These are phyloP conservation scores for Gerris lacustris DNA, from an alignment of 2,888 invertebrate genomes.

Conservation along the genomic window DNA sequence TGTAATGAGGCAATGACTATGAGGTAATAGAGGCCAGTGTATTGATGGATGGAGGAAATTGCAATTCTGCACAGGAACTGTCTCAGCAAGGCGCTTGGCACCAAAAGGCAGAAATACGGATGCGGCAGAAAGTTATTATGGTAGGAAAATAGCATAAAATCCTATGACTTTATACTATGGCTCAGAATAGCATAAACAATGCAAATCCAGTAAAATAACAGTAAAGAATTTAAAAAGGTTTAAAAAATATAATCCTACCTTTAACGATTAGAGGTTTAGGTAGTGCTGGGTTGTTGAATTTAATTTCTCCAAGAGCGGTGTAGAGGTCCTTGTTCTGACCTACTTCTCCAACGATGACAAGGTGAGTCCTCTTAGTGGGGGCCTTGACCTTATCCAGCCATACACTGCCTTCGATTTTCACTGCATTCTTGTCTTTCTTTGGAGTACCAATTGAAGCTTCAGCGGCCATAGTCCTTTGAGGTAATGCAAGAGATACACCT, in stretches of 20 bases:
- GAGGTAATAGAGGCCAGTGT: too few relatives aligned
- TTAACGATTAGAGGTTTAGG: constrained; percentile 16
- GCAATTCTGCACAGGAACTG: too few relatives aligned
- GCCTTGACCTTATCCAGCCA: constrained; percentile 59
- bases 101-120: too few relatives aligned
- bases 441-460: constrained; percentile 43
- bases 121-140: too few relatives aligned
- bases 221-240: too few relatives aligned
- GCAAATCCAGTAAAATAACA: too few relatives aligned
- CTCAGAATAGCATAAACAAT: too few relatives aligned
- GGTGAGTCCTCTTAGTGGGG: constrained; percentile 53
- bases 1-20: too few relatives aligned
- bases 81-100: too few relatives aligned
- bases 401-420: constrained; percentile 49
- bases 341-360: constrained; percentile 32
- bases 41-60: too few relatives aligned
- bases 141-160: too few relatives aligned
- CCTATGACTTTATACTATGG: too few relatives aligned
- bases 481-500: constrained; percentile 51
- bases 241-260: neutral
- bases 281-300: constrained; percentile 22
- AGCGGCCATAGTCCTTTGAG: constrained; percentile 52
- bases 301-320: constrained; percentile 17
- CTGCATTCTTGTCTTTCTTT: constrained; percentile 40
- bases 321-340: neutral